These are phyloP conservation scores for Gavia stellata DNA, from an alignment of 2,113 vertebrate species.

Conservation along the genomic window DNA sequence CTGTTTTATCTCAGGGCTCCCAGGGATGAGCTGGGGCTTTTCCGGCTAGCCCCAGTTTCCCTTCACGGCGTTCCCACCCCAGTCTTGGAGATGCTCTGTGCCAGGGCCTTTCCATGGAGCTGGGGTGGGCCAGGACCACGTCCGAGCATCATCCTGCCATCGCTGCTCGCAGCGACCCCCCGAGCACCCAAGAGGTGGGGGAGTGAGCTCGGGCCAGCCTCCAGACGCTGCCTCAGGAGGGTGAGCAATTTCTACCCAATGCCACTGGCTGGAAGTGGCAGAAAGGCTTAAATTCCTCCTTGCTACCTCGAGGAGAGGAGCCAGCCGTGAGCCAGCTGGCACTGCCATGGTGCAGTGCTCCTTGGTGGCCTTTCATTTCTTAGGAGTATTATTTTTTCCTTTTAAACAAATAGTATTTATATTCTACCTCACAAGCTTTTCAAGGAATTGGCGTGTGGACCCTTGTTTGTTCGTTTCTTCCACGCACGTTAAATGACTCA, in stretches of 20 bases:
- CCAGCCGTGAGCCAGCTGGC: neutral
- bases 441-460: neutral
- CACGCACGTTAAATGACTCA: neutral
- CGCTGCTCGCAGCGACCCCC: neutral
- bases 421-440: neutral
- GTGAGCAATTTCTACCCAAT: neutral
- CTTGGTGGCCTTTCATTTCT: neutral
- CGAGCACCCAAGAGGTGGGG: neutral
- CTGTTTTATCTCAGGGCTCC: neutral
- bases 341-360: neutral
- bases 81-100: neutral
- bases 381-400: neutral
- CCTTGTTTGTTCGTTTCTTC: neutral
- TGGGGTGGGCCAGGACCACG: neutral
- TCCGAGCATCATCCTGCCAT: neutral
- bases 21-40: neutral
- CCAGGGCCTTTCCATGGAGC: neutral
- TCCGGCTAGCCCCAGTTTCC: rapidly evolving
- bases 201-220: rapidly evolving
- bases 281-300: neutral
- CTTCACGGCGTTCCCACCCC: rapidly evolving
- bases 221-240: neutral
- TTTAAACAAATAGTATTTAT: neutral
- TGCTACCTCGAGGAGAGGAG: rapidly evolving
- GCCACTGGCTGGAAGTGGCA: neutral